phyloP scores from a whole-genome alignment of 1,140 invertebrate genomes.

The Solenopsis invicta region DNA sequence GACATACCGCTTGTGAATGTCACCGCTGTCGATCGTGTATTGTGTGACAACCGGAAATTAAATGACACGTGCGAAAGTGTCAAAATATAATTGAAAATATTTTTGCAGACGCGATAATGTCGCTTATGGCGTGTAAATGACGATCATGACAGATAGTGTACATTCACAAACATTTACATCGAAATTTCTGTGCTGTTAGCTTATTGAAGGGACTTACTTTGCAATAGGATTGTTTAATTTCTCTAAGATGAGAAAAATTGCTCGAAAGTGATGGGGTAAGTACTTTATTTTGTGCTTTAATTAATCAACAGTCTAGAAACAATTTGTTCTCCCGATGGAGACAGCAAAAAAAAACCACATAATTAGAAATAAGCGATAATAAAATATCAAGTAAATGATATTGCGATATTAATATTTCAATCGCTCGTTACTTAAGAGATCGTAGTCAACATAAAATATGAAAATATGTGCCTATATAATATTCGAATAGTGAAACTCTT shows the following conservation, averaged over 20 bases:
- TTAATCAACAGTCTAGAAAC: not conserved
- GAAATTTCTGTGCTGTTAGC: not conserved
- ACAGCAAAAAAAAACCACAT: not conserved
- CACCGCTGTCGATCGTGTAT: constrained; percentile 2
- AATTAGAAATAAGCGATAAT: not conserved
- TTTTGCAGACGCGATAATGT: not conserved
- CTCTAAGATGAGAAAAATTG: not conserved
- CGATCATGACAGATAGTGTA: constrained; percentile 1
- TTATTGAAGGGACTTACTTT: not conserved
- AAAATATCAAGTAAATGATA: constrained; percentile 1
- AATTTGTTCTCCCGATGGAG: not conserved
- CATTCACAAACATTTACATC: not conserved
- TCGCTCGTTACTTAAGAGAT: not conserved
- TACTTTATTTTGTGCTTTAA: not conserved
- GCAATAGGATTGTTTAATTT: not conserved
- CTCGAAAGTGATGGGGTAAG: not conserved
- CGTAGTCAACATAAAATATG: not conserved
- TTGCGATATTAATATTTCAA: not conserved
- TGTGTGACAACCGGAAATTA: constrained; percentile 28
- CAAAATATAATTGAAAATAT: constrained; percentile 36
- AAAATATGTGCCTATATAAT: not conserved
- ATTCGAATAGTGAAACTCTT: not conserved
- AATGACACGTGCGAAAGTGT: constrained; percentile 19
- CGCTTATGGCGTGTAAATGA: not conserved
- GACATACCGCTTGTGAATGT: not conserved